Evolutionary conservation across 92 coral and sea anemone genomes (phyloP), one percentile per base, ranked within the genome.

Genomic region (Chrysogorgia sp.): DNA sequence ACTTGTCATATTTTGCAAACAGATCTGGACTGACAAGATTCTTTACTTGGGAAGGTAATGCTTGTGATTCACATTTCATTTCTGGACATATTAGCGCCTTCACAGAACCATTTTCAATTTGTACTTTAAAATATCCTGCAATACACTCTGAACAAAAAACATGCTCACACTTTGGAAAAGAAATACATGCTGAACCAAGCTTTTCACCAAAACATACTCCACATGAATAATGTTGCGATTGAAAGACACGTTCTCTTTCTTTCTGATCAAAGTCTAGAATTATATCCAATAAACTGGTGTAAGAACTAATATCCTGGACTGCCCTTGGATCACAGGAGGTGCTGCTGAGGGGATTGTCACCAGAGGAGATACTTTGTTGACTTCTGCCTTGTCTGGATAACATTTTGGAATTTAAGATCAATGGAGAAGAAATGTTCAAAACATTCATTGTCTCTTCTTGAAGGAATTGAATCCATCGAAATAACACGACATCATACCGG

Each of bases 11-110:
- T 84, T 94, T 94, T 25, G 87, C 88, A 77, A 89, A 94, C 75
- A 91, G 50, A 29, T 94, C 97, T 6, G 88, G 80, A 74, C 91
- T 89, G 32, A 94, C 98, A 49, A 94, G 88, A 15, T 85, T 63
- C 83, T 94, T 87, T 6, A 94, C 98, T 84, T 94, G 98, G 7
- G 92, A 87, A 3, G 98, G 98, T 14, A 81, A 83, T 45, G 98
- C 98, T 79, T 91, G 98, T 10, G 98, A 89, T 28, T 94, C 93
- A 58, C 98, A 94, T 74, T 91, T 86, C 9, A 75, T 63, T 17
- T 91, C 82, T 4, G 94, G 98, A 61, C 98, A 94, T 30, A 87
- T 89, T 56, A 94, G 76, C 3, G 97, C 97, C 75, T 82, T 86
- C 13, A 92, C 97, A 7, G 91, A 88, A 7, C 98, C 98, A 68